A percentile compares a stretch with the other conserved stretches of the same genome.
Conservation (phyloP, 2,113 vertebrate genomes). For the Percina caprodes region DNA sequence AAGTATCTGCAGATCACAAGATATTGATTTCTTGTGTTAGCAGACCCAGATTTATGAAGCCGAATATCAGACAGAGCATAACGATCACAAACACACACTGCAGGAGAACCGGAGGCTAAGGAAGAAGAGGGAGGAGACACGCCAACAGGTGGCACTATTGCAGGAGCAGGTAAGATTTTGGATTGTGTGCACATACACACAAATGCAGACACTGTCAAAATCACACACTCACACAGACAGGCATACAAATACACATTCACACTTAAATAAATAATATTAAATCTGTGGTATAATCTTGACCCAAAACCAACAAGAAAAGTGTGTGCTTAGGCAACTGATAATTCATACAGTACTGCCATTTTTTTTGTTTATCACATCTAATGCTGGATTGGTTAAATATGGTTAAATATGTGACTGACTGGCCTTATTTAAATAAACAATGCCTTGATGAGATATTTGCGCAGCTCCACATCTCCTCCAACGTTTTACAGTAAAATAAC, state of each 20-base stretch:
- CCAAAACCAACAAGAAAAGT: neutral
- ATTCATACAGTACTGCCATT: neutral
- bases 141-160: conserved; percentile 85
- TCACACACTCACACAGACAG: neutral
- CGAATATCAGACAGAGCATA: conserved; percentile 85
- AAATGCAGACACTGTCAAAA: neutral
- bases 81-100: conserved; percentile 82
- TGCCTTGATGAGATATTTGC: neutral
- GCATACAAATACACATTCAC: neutral
- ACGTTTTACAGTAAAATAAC: neutral
- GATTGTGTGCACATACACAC: neutral
- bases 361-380: neutral
- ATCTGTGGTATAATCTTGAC: neutral
- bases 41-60: conserved; percentile 87
- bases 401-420: neutral
- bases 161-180: conserved; percentile 83
- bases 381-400: neutral
- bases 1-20: conserved; percentile 20
- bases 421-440: neutral
- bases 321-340: neutral
- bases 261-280: neutral
- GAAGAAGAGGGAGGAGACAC: conserved; percentile 84
- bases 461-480: neutral
- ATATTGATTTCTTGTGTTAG: conserved; percentile 42
- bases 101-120: conserved; percentile 84